Base-by-base conservation (phyloP, 2,113 vertebrate genomes). In the Scytalopus superciliaris region DNA sequence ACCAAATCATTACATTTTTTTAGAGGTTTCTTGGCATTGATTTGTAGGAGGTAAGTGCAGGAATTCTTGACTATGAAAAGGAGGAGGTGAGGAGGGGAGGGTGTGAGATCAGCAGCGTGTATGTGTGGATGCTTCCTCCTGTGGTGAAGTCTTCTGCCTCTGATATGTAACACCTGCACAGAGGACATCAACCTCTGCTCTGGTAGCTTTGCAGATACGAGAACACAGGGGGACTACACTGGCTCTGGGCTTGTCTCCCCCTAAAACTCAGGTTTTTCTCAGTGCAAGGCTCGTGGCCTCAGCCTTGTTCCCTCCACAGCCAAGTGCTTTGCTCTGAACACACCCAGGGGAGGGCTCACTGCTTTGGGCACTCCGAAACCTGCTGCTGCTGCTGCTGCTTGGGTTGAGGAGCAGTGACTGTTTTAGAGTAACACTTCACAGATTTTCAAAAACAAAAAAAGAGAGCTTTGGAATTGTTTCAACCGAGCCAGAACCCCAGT, bases 401-500 rank as follows among this genome's bases (percentile, higher is more conserved):
- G 37, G 40, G 21, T 33, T 60, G 73, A 12, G 14, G 6, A 50
- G 64, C 63, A 56, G 59, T 49, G 31, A 11, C 55, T 53, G 8
- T 83, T 75, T 83, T 42, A 75, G 31, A 91, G 82, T 19, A 70
- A 66, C 81, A 37, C 68, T 50, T 39, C 4, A 27, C 39, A 53
- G 70, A 37, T 69, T 80, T 62, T 17, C 3, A 14, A n/a, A n/a
- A n/a, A n/a, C n/a, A 78, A 72, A 62, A 56, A 14, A 31, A 56
- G 5, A 31, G 11, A 18, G 27, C 37, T 88, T 37, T 92, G 94
- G 90, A 75, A 14, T 16, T 40, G 73, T 72, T 90, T 60, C 85
- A 94, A 4, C 11, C 2, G 0, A 66, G 72, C 67, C 2, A 0
- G 57, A 84, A 39, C 8, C 28, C n/a, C 10, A 2, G 59, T 13